Base-by-base conservation (phyloP, 2,113 vertebrate genomes). In the Micromys minutus region DNA sequence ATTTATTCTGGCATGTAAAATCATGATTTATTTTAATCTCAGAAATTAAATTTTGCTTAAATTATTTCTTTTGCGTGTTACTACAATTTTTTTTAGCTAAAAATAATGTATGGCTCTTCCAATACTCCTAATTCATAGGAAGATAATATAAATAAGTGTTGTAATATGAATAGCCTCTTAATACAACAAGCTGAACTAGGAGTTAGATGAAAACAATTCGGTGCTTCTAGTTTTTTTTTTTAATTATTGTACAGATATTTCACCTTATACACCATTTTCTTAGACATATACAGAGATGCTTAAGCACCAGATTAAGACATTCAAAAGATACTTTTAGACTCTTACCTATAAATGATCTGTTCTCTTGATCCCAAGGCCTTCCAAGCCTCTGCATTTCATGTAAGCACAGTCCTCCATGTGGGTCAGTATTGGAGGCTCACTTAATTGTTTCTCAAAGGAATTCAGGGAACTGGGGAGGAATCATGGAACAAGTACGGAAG, bases 21-120 rank as follows among this genome's bases (percentile, higher is more conserved):
- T 93, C 65, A 34, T 93, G 13, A 5, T 76, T 92, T 94, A 90
- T 26, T 94, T 92, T 16, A 69, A 90, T 92, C 26, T 36, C 31
- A 93, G 59, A 89, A 94, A 86, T 86, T 89, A 76, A 67, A 81
- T 93, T 87, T 95, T 84, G 55, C 39, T 87, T 93, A 81, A 96
- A 71, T 93, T 92, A 12, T 52, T 69, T 47, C 24, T 31, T 83
- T 90, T 87, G 16, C 71, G 19, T 86, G 61, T 11, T 89, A 24
- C 85, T 91, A 50, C 47, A 75, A 52, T 52, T 52, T 34, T 67
- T 90, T 87, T 84, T 93, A 93, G n/a, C 21, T 94, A 89, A 94
- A 89, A 55, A 83, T 50, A 42, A 47, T 85, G 42, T 42, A 11
- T 91, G 45, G 75, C 21, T 94, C 74, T n/a, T 93, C 76, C 45